A percentile compares a stretch with the other conserved stretches of the same genome.
These are phyloP conservation scores for Colaptes auratus DNA, from an alignment of 2,113 vertebrate genomes.

Conservation along the genomic window DNA sequence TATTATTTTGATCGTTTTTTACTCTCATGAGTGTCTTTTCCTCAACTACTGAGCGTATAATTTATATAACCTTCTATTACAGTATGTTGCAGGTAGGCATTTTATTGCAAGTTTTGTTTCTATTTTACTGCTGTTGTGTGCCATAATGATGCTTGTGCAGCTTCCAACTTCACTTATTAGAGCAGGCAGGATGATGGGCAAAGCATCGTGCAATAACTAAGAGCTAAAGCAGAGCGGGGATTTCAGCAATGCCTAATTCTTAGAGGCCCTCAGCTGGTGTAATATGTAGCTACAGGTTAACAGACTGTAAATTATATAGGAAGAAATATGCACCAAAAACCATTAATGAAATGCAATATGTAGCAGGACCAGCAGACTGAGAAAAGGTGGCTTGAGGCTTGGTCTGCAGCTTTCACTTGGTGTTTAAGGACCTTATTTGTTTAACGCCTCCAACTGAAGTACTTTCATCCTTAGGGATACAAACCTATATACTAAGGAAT, in stretches of 20 bases:
- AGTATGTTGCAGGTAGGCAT: not conserved
- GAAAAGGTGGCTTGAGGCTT: not conserved
- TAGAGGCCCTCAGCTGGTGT: not conserved
- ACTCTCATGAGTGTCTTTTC: not conserved
- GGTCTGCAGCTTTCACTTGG: not conserved
- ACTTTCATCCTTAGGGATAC: not conserved
- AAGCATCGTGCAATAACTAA: not conserved
- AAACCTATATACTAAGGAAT: not conserved
- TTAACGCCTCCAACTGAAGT: not conserved
- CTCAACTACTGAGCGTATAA: not conserved
- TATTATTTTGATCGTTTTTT: not conserved
- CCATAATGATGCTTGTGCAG: not conserved
- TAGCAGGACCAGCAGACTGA: not conserved
- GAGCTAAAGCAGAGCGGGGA: not conserved
- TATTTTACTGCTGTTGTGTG: not conserved
- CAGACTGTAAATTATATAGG: not conserved
- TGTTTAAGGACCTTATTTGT: not conserved
- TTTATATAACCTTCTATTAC: not conserved
- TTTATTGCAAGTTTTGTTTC: conserved; percentile 19
- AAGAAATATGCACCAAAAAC: not conserved
- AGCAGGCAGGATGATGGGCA: not conserved
- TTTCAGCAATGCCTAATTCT: not conserved
- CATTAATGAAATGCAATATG: not conserved
- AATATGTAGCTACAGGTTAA: not conserved
- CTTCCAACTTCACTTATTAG: not conserved